Evolutionary conservation across 1,140 invertebrate species (phyloP).

Genomic region (Aphelenchoides avenae): DNA sequence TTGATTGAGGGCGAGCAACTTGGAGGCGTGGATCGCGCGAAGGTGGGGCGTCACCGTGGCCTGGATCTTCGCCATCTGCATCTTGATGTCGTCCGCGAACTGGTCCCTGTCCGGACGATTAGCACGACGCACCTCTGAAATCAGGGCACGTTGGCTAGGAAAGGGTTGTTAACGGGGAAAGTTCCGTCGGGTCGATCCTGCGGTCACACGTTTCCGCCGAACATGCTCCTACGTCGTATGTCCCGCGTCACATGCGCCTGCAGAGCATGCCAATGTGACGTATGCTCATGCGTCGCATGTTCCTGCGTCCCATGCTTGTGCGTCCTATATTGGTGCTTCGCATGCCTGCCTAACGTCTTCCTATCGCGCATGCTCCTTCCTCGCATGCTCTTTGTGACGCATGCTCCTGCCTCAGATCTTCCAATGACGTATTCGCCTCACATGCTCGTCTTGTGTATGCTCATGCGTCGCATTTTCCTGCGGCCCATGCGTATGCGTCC

Average conservation of each 20-base stretch:
- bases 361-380: neutral
- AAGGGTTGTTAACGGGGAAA: constrained; percentile 1
- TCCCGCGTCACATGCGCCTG: too few species aligned
- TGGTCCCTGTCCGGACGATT: constrained; percentile 15
- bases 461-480: neutral
- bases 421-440: too few species aligned
- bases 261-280: constrained; percentile 5
- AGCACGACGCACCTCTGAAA: constrained; percentile 22
- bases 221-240: too few species aligned
- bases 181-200: too few species aligned
- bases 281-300: constrained; percentile 1
- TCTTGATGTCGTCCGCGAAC: constrained; percentile 20
- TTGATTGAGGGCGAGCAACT: constrained; percentile 8
- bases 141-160: too few species aligned
- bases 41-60: constrained; percentile 5
- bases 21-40: constrained; percentile 11
- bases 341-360: too few species aligned
- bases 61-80: constrained; percentile 20
- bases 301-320: too few species aligned
- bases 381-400: constrained; percentile 6
- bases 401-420: too few species aligned
- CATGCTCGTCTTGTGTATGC: too few species aligned
- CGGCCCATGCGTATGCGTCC: neutral
- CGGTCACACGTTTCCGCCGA: too few species aligned
- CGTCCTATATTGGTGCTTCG: too few species aligned